phyloP scores from a whole-genome alignment of 1,140 invertebrate genomes.

The Rhopalosiphum maidis region DNA sequence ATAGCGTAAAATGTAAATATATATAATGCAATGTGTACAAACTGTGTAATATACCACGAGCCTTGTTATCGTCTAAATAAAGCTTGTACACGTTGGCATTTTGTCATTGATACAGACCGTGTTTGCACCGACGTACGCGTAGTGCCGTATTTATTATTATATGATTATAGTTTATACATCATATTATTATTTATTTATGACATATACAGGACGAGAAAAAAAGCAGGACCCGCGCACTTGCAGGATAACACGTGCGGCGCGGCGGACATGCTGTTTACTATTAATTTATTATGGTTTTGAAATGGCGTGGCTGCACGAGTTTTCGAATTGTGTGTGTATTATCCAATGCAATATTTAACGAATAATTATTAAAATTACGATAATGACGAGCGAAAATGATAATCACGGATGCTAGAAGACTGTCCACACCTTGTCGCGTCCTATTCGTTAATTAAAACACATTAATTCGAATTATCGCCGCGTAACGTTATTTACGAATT shows the following conservation, averaged over 20 bases:
- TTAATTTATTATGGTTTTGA: neutral
- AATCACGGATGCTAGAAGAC: neutral
- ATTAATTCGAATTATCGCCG: neutral
- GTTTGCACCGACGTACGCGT: neutral
- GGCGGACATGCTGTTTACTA: neutral
- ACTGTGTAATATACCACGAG: neutral
- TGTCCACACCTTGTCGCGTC: neutral
- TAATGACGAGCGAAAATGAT: neutral
- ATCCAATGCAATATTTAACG: neutral
- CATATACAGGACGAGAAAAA: neutral
- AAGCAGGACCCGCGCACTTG: neutral
- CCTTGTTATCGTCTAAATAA: constrained; percentile 30
- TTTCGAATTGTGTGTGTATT: neutral
- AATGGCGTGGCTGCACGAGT: neutral
- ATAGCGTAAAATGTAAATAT: neutral
- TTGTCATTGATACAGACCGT: constrained; percentile 15
- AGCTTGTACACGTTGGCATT: neutral
- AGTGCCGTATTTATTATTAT: neutral
- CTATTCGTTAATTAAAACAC: neutral
- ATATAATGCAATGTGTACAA: neutral
- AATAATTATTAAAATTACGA: neutral
- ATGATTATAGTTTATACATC: neutral
- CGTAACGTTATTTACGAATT: neutral
- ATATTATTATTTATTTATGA: neutral
- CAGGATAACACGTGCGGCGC: neutral